Conservation (phyloP, 2,113 vertebrate species). For the Sinocyclocheilus anophthalmus region DNA sequence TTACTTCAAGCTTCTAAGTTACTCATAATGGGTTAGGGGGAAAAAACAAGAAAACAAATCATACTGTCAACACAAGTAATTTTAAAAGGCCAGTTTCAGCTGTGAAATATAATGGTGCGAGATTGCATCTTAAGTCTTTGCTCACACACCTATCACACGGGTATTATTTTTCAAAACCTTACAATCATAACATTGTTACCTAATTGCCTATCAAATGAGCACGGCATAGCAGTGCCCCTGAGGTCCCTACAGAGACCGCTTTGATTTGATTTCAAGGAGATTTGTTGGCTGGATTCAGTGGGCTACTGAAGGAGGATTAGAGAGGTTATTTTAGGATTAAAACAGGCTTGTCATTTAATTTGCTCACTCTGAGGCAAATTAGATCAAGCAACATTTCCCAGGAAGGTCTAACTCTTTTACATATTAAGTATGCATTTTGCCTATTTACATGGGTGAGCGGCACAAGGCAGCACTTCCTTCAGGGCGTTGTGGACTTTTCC, state of each 20-base stretch:
- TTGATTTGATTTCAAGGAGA: conserved; percentile 43
- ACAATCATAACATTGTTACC: neutral
- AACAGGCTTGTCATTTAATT: conserved; percentile 38
- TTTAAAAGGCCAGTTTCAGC: neutral
- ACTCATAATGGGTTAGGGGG: neutral
- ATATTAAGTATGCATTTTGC: conserved; percentile 8
- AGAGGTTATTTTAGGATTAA: conserved; percentile 33
- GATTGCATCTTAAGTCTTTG: neutral
- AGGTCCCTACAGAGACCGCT: conserved; percentile 33
- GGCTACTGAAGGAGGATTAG: conserved; percentile 32
- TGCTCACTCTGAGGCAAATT: conserved; percentile 21
- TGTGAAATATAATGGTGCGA: conserved; percentile 8
- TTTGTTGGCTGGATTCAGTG: conserved; percentile 38
- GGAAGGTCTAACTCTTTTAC: conserved; percentile 25
- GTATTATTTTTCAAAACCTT: conserved; percentile 10
- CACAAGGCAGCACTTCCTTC: neutral
- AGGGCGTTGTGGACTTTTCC: too few relatives aligned
- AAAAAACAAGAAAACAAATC: neutral
- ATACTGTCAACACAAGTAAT: neutral
- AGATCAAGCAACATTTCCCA: conserved; percentile 30
- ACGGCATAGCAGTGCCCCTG: neutral
- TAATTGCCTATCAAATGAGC: conserved; percentile 33
- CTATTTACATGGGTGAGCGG: conserved; percentile 1
- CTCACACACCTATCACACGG: neutral
- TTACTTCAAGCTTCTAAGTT: conserved; percentile 15